Base-by-base conservation (phyloP, 2,888 invertebrate species). In the Agriopis aurantiaria region DNA sequence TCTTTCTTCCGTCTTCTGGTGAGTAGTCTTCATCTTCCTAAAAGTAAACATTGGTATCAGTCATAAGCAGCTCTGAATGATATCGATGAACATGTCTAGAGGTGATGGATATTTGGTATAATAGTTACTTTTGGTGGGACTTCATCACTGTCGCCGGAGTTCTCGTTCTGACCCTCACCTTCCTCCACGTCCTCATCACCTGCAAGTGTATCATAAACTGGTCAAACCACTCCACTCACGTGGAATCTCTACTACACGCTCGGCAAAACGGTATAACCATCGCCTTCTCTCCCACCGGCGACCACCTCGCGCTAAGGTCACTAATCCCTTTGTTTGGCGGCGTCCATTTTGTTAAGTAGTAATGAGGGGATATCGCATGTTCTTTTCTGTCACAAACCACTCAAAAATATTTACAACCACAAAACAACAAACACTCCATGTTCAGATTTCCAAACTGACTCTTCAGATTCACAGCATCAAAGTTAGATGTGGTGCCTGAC, bases 11-110 rank as follows among this genome's bases (percentile, higher is more conserved):
- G 91, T 97, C 97, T 85, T 98, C 98, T 65, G 97, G 97, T 75
- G 97, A 97, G 80, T 97, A 97, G 88, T 98, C 98, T 82, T 98
- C 98, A 88, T 98, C 97, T 86, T 97, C 98, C 88, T 98, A 77
- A 64, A 78, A 78, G 75, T 73, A 67, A 77, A 74, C 68, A 71
- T 68, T 67, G 68, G 64, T 49, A 62, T 63, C 40, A 43, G 43
- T 67, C 8, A 48, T 23, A 58, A 72, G 65, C 58, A 55, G 49
- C 41, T 17, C 10, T 23, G 23, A 57, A 49, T 65, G 58, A 71
- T 73, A 52, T 67, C 10, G 51, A n/a, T 43, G 14, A 51, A 56
- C 4, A 51, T 61, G 57, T 52, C 49, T 14, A 11, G 11, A 49
- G 52, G 14, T 59, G 66, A 17, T 14, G 63, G 64, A 72, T 65